A percentile compares a stretch with the other conserved stretches of the same genome.
Conservation (phyloP, 2,888 invertebrate species). For the Adelphocoris suturalis region DNA sequence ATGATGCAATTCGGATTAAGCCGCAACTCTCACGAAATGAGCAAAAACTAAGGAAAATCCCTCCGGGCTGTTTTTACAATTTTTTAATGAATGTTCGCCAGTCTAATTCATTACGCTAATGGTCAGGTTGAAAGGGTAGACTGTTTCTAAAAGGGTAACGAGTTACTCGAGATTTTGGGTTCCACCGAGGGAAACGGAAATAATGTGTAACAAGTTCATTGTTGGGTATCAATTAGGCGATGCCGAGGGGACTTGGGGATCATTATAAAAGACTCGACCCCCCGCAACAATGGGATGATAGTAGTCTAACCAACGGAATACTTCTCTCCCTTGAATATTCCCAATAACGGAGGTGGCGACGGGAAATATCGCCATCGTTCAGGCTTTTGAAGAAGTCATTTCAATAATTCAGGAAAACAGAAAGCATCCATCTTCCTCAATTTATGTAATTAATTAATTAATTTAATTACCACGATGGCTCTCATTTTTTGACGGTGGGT, state of each 20-base stretch:
- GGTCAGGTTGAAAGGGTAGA: slow-evolving; percentile 51
- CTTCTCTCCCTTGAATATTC: background rate
- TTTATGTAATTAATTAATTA: too few relatives aligned
- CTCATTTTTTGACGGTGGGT: too few relatives aligned
- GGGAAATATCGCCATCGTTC: background rate
- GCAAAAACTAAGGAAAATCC: slow-evolving; percentile 10
- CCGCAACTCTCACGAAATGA: slow-evolving; percentile 1
- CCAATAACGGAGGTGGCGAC: background rate
- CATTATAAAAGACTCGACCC: background rate
- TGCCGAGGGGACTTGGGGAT: background rate
- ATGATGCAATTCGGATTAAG: slow-evolving; percentile 13
- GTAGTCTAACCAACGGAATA: background rate
- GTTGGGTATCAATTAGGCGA: slow-evolving; percentile 45
- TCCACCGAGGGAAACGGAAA: slow-evolving; percentile 40
- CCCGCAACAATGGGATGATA: background rate
- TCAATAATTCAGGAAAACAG: too few relatives aligned
- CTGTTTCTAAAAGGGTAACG: slow-evolving; percentile 42
- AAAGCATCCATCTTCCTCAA: too few relatives aligned
- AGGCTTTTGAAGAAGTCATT: background rate
- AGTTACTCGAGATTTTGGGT: slow-evolving; percentile 34
- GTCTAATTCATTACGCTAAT: slow-evolving; percentile 47
- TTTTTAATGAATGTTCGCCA: slow-evolving; percentile 46
- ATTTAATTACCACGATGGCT: too few relatives aligned
- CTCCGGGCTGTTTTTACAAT: slow-evolving; percentile 1
- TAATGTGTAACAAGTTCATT: slow-evolving; percentile 43